These are phyloP conservation scores for Sitta europaea DNA, from an alignment of 2,113 vertebrate species.

Conservation along the genomic window DNA sequence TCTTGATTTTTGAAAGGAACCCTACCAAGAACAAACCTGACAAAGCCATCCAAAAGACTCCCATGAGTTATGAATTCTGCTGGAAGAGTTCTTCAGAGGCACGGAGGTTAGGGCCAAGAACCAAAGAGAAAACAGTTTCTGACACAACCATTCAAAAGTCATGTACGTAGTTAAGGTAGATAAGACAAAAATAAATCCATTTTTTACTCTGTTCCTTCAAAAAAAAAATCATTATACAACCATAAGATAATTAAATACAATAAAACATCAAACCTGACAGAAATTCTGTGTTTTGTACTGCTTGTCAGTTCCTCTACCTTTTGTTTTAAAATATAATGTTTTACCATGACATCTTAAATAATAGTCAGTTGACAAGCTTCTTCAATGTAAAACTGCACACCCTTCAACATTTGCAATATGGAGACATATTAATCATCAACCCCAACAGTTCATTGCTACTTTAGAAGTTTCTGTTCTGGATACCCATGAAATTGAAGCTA, in stretches of 20 bases:
- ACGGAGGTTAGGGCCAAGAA: not conserved
- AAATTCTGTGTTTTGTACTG: not conserved
- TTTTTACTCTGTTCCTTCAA: not conserved
- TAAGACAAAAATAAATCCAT: not conserved
- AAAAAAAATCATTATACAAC: not conserved
- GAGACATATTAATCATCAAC: not conserved
- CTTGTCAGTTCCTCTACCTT: not conserved
- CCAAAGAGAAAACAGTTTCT: not conserved
- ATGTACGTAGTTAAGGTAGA: not conserved
- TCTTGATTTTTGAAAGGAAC: not conserved
- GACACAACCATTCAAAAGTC: not conserved
- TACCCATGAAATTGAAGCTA: slow-evolving; percentile 57
- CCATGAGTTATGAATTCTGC: not conserved
- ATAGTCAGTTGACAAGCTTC: not conserved
- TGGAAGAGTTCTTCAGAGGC: not conserved
- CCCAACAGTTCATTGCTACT: not conserved
- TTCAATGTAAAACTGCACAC: not conserved
- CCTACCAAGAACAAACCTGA: not conserved
- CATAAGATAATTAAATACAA: not conserved
- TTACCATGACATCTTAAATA: not conserved
- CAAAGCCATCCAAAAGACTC: not conserved
- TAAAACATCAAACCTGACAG: not conserved
- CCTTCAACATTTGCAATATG: not conserved
- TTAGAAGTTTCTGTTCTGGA: slow-evolving; percentile 53
- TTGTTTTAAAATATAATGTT: not conserved